Evolutionary conservation across 2,113 vertebrate genomes (phyloP), one percentile per base, ranked within the genome.

Genomic region (Glaucidium brasilianum): DNA sequence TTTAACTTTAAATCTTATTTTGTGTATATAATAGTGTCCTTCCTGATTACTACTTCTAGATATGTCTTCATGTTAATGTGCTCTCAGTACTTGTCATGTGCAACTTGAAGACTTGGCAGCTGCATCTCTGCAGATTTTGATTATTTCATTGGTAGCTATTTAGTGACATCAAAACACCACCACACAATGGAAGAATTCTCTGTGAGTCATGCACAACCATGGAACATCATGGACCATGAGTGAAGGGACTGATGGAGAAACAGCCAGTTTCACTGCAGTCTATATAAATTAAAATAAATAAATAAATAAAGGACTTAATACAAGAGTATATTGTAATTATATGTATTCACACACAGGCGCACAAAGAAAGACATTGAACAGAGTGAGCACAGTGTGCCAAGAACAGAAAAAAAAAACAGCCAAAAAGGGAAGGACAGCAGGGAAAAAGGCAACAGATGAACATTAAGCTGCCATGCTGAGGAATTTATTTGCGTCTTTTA

Each of bases 401-500:
- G 97, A 97, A 96, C 93, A 97, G 95, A 96, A 96, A 95, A 93
- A 95, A 93, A 97, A 89, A 87, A 90, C 79, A 97, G 95, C 97
- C 83, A 77, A 97, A 91, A 93, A 88, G 97, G 97, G 95, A 94
- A 97, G 83, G 97, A 97, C 98, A 97, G 98, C 97, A 97, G 96
- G 98, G 96, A 95, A 98, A 97, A 98, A 98, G 99, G 99, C 99
- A 97, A 98, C 98, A 98, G 98, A 99, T 99, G 99, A 98, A 97
- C 98, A 98, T 98, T 98, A 98, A 99, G 98, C 98, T 98, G 98
- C 98, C 98, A 98, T 98, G 98, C 99, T 99, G 98, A 98, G 98
- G 98, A 98, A 98, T 97, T 99, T 99, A 98, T 99, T 98, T 98
- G 98, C 96, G 98, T 99, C 98, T 99, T 99, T 99, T 99, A 99